A percentile compares a stretch with the other conserved stretches of the same genome.
phyloP scores from a whole-genome alignment of 1,140 invertebrate genomes.

The Thaumetopoea pityocampa region DNA sequence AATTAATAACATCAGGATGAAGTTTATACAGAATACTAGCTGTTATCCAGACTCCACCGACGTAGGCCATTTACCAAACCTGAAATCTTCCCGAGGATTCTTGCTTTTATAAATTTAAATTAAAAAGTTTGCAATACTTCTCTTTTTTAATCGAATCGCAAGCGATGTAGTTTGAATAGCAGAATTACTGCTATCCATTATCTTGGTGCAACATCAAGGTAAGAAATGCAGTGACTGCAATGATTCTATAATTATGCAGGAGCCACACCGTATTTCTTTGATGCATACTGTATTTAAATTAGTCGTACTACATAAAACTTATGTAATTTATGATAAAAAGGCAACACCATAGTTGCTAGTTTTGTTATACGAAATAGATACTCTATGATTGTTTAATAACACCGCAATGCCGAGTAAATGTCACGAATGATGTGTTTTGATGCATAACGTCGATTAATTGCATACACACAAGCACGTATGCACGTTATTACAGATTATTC shows the following conservation, averaged over 20 bases:
- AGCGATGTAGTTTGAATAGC: no score
- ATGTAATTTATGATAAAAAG: constrained; percentile 11
- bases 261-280: background rate
- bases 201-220: no score
- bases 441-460: constrained; percentile 7
- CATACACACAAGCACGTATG: background rate
- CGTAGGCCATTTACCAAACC: no score
- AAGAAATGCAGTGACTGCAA: no score
- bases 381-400: constrained; percentile 8
- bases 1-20: no score
- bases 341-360: constrained; percentile 7
- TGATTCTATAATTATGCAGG: background rate
- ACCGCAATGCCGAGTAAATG: constrained; percentile 5
- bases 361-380: background rate
- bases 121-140: no score
- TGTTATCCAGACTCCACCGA: no score
- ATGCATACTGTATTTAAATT: background rate
- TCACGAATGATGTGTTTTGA: constrained; percentile 15
- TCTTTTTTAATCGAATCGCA: no score
- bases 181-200: no score
- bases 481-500: constrained; percentile 4
- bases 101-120: no score
- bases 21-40: no score
- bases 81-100: no score
- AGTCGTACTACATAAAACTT: constrained; percentile 9